phyloP scores from a whole-genome alignment of 2,888 invertebrate species.

The Calameuta idolon region DNA sequence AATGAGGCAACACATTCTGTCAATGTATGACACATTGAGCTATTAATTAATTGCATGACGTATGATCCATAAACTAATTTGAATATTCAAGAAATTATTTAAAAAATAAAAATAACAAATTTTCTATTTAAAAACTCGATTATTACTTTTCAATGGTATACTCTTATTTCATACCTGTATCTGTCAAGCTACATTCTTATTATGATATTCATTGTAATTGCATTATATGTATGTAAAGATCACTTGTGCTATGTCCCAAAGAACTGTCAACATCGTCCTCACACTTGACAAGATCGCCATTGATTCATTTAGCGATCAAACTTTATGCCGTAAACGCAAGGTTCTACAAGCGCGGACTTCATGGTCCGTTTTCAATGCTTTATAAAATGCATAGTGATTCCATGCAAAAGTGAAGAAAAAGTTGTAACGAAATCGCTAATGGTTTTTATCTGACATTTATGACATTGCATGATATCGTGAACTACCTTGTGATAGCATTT shows the following conservation, averaged over 20 bases:
- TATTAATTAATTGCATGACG: not conserved
- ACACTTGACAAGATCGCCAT: not conserved
- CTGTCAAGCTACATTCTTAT: slow-evolving; percentile 27
- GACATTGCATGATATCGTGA: not conserved
- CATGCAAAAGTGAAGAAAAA: not conserved
- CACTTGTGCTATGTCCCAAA: not conserved
- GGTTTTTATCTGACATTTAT: not conserved
- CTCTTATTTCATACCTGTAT: not conserved
- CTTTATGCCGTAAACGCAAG: not conserved
- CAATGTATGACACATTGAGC: not conserved
- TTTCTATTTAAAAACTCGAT: not conserved
- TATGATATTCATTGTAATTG: slow-evolving; percentile 39
- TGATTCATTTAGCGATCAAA: not conserved
- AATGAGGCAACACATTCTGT: not conserved
- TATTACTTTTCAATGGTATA: not conserved
- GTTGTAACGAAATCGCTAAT: not conserved
- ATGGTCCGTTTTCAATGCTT: not conserved
- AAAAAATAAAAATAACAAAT: not conserved
- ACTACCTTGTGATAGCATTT: not conserved
- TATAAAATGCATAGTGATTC: too few species aligned
- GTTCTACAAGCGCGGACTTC: not conserved
- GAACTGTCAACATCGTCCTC: not conserved
- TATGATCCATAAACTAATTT: not conserved
- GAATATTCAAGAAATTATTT: not conserved
- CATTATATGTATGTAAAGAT: not conserved